Evolutionary conservation across 2,888 invertebrate species (phyloP), one percentile per base, ranked within the genome.

Genomic region (Agonopterix heracliana): DNA sequence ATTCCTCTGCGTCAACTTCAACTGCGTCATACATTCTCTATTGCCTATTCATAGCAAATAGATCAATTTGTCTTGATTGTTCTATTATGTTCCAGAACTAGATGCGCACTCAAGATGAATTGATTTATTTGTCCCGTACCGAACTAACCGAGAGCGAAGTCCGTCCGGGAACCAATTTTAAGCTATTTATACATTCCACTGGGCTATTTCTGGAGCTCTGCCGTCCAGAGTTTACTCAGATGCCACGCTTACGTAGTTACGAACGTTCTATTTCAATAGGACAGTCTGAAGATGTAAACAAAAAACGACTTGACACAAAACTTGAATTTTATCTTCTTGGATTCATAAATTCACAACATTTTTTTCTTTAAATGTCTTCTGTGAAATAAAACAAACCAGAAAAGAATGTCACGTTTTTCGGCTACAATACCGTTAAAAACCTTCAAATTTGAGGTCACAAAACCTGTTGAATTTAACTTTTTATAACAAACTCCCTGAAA

Each of bases 141-240:
- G 26, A 14, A 34, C 8, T 41, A n/a, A 26, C 26, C 35, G 9
- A 9, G 67, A 54, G 44, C 78, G 74, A 80, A 80, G 78, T 79
- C 69, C 73, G 57, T 43, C 48, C 56, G 50, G 50, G 54, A 60
- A 66, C 63, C 52, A 53, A 61, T 57, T 53, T 41, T 44, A 46
- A 45, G 52, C 52, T 68, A 68, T 68, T 65, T 72, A 62, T 68
- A 44, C 44, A 46, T 52, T 51, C 54, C 47, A 45, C 49, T 45
- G 48, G 46, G 53, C 56, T 64, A 61, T 61, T 64, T 59, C 46
- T 38, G 59, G 44, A 46, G 45, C 45, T 47, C 50, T 7, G 50
- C 14, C 42, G 52, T 54, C 52, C 56, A 45, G 50, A 50, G 45
- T 44, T 50, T 49, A 50, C 48, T 52, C 45, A 48, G 56, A 60